Evolutionary conservation across 2,113 vertebrate genomes (phyloP).

Genomic region (Psammodynastes pulverulentus): DNA sequence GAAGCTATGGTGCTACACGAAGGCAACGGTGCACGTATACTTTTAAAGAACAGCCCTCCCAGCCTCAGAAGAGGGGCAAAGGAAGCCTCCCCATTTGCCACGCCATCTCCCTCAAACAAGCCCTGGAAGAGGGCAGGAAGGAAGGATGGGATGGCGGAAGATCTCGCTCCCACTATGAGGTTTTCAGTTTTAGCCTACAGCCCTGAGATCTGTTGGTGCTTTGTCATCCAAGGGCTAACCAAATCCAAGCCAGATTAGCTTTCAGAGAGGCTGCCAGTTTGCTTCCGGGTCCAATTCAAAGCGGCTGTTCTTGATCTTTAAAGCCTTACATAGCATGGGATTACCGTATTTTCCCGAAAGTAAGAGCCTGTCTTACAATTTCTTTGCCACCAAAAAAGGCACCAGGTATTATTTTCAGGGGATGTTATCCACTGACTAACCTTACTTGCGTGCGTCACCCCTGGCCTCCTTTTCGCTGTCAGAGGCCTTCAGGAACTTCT

Average conservation of each 20-base stretch:
- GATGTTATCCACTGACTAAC: too few species aligned
- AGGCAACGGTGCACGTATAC: not conserved
- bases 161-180: not conserved
- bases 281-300: not conserved
- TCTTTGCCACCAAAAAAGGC: too few species aligned
- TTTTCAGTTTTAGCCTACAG: not conserved
- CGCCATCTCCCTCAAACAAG: not conserved
- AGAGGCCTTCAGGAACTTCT: too few species aligned
- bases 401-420: too few species aligned
- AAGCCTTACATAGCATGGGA: not conserved
- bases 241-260: not conserved
- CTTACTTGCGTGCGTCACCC: too few species aligned
- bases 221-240: not conserved
- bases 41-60: not conserved
- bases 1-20: not conserved
- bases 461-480: too few species aligned
- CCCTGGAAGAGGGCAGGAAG: not conserved
- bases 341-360: too few species aligned
- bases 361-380: too few species aligned
- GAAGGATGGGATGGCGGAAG: not conserved
- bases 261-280: not conserved
- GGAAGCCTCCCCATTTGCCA: not conserved
- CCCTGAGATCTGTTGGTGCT: not conserved
- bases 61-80: not conserved
- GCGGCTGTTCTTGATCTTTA: not conserved